A percentile compares a stretch with the other conserved stretches of the same genome.
Conservation (phyloP, 2,113 vertebrate genomes). For the Elachura formosa region DNA sequence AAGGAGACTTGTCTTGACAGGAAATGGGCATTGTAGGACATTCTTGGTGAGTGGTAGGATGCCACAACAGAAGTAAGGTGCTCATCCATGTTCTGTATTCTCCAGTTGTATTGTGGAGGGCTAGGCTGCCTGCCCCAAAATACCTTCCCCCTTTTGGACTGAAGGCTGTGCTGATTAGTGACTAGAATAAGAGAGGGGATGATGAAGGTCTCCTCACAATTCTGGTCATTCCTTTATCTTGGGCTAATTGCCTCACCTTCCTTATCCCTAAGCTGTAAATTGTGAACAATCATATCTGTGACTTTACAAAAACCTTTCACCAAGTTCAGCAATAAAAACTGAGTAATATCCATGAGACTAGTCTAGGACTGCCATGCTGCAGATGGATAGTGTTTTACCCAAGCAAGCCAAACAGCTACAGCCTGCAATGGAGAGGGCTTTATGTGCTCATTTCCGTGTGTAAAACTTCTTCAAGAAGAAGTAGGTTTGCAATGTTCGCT, state of each 20-base stretch:
- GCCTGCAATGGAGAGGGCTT: background rate
- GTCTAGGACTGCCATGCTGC: background rate
- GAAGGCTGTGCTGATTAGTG: background rate
- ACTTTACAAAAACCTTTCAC: background rate
- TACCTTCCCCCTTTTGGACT: background rate
- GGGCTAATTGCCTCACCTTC: background rate
- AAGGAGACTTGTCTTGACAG: background rate
- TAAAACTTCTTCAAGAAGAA: background rate
- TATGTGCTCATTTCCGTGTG: rapidly evolving
- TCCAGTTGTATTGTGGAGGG: background rate
- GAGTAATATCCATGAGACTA: background rate
- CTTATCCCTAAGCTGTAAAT: background rate
- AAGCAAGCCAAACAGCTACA: background rate
- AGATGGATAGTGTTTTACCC: background rate
- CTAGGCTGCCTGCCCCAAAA: background rate
- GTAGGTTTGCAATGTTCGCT: background rate
- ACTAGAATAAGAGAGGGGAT: background rate
- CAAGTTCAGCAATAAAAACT: background rate
- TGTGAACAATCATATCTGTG: background rate
- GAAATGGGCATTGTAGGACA: background rate
- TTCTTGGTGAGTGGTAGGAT: background rate
- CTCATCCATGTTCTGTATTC: background rate
- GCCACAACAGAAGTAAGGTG: background rate
- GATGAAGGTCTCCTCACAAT: background rate
- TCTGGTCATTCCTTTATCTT: background rate